A percentile compares a stretch with the other conserved stretches of the same genome.
Evolutionary conservation across 2,797 vertebrate genomes (phyloP).

Genomic region (Anniella stebbinsi): DNA sequence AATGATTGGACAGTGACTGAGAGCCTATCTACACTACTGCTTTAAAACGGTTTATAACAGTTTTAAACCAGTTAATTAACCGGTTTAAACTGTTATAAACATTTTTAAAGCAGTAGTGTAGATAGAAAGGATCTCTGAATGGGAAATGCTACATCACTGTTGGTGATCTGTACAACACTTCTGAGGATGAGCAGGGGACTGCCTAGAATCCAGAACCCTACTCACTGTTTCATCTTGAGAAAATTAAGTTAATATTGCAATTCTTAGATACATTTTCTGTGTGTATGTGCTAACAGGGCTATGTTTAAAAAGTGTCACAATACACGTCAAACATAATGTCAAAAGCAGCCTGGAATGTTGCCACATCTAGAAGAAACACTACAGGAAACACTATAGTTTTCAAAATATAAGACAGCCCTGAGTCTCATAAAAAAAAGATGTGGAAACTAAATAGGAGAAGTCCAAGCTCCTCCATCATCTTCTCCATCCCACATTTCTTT

Average conservation of each 20-base stretch:
- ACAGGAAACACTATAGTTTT: neutral
- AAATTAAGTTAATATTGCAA: neutral
- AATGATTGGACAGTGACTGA: neutral
- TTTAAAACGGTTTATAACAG: too few species aligned
- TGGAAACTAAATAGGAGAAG: neutral
- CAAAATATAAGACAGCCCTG: neutral
- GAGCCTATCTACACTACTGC: too few species aligned
- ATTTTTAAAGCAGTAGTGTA: too few species aligned
- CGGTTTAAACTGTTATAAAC: too few species aligned
- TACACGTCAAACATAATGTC: neutral
- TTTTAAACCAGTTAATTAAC: too few species aligned
- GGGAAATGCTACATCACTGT: neutral
- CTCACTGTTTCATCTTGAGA: neutral
- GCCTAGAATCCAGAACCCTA: neutral
- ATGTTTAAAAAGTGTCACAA: neutral
- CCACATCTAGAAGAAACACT: neutral
- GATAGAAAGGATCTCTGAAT: too few species aligned
- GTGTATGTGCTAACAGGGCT: neutral
- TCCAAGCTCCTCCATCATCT: neutral
- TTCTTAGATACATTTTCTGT: neutral
- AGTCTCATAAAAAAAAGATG: neutral
- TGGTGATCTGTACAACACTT: neutral
- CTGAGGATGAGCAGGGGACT: neutral
- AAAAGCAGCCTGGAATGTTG: neutral
- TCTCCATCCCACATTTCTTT: neutral